Evolutionary conservation across 1,140 invertebrate genomes (phyloP).

Genomic region (Drosophila navojoa): DNA sequence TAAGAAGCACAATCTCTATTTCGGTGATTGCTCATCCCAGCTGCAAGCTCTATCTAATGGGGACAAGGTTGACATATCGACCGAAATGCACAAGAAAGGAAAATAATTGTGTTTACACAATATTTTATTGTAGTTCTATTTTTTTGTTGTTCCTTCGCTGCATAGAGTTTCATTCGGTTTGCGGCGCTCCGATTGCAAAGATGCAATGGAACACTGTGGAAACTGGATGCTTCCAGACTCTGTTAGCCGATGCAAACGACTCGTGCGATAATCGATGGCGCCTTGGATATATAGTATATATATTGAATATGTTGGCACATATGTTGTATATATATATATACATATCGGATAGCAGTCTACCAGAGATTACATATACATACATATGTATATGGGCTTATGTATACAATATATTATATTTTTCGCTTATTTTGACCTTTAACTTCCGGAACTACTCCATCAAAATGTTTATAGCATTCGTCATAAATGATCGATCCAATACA

Average conservation of each 20-base stretch:
- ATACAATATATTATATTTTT: too few species aligned
- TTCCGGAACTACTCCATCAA: background rate
- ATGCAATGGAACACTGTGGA: conserved; percentile 50
- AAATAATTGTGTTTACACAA: conserved; percentile 43
- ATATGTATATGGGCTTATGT: background rate
- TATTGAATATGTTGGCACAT: background rate
- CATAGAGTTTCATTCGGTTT: background rate
- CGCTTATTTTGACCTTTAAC: background rate
- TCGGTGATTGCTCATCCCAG: conserved; percentile 57
- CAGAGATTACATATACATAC: too few species aligned
- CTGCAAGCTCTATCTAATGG: conserved; percentile 56
- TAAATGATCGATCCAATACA: background rate
- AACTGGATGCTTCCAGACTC: conserved; percentile 47
- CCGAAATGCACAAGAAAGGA: conserved; percentile 38
- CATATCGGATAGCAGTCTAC: background rate
- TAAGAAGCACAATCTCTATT: conserved; percentile 4
- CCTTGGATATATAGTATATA: background rate
- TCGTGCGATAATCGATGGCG: conserved; percentile 4
- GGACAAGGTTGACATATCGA: conserved; percentile 68
- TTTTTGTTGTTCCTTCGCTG: background rate
- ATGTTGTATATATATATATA: background rate
- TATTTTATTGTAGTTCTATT: conserved; percentile 3
- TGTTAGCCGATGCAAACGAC: conserved; percentile 24
- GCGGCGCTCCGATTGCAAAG: conserved; percentile 15
- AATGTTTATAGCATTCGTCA: background rate